Evolutionary conservation across 2,113 vertebrate species (phyloP).

Genomic region (Ifrita kowaldi): DNA sequence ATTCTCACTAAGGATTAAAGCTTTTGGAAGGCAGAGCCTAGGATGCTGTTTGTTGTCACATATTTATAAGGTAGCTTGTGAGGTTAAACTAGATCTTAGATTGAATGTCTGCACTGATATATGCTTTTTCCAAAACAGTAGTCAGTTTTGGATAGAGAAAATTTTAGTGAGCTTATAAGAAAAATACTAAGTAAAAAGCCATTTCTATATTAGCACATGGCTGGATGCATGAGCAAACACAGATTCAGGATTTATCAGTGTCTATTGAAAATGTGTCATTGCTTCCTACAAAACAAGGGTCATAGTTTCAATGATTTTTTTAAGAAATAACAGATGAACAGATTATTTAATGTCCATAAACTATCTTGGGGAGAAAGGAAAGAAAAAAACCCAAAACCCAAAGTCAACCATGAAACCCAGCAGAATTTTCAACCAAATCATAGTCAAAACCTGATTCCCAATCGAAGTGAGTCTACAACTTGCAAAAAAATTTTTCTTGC

Average conservation of each 20-base stretch:
- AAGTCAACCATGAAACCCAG: fast-evolving
- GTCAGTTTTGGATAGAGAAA: background rate
- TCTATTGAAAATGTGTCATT: background rate
- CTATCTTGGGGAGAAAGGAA: background rate
- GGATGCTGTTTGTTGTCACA: background rate
- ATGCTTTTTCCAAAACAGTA: background rate
- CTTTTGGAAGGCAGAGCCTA: background rate
- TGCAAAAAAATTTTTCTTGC: background rate
- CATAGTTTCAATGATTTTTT: background rate
- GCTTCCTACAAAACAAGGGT: background rate
- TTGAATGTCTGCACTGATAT: background rate
- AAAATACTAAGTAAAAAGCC: background rate
- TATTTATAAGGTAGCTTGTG: background rate
- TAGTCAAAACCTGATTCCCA: background rate
- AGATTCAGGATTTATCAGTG: background rate
- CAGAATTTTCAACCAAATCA: background rate
- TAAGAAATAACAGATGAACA: background rate
- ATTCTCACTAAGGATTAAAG: background rate
- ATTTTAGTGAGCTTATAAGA: background rate
- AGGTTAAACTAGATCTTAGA: background rate
- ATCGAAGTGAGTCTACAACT: background rate
- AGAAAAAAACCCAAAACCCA: background rate
- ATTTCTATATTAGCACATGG: background rate
- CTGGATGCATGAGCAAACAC: background rate
- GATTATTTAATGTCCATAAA: background rate